phyloP scores from a whole-genome alignment of 2,888 invertebrate genomes.

The Epiperipatus broadwayi region DNA sequence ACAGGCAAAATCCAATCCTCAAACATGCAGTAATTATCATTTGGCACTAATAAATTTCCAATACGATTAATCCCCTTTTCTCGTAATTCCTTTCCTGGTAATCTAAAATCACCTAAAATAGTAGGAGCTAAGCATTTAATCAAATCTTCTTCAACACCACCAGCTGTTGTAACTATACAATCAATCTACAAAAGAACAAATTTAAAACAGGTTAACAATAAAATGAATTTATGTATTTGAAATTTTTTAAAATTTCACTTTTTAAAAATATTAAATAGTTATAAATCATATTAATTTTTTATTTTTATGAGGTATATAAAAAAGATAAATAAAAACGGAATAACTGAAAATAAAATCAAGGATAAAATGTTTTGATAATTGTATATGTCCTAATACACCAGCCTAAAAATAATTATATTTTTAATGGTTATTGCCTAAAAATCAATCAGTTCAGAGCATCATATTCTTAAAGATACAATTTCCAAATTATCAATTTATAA shows the following conservation, averaged over 20 bases:
- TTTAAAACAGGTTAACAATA: neutral
- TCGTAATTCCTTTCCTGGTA: slow-evolving; percentile 51
- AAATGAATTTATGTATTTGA: slow-evolving; percentile 6
- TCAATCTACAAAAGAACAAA: slow-evolving; percentile 44
- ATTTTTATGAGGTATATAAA: neutral
- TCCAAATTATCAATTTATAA: no score
- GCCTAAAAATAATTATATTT: no score
- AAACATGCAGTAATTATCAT: slow-evolving; percentile 92
- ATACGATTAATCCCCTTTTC: slow-evolving; percentile 72
- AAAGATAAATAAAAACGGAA: neutral
- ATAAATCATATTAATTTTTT: neutral
- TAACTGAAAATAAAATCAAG: no score
- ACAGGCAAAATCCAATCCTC: slow-evolving; percentile 93
- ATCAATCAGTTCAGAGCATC: no score
- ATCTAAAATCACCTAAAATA: slow-evolving; percentile 69
- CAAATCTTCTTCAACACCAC: slow-evolving; percentile 94
- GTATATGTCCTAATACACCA: no score
- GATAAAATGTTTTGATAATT: no score
- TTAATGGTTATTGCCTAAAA: no score
- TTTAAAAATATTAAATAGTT: slow-evolving; percentile 13
- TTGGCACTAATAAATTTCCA: slow-evolving; percentile 87
- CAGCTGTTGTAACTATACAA: slow-evolving; percentile 89
- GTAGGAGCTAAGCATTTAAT: slow-evolving; percentile 95
- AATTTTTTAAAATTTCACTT: no score
- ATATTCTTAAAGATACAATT: no score